Percentiles rank a stretch among this genome's conserved stretches.
Evolutionary conservation across 2,888 invertebrate genomes (phyloP).

Genomic region (Drosophila siamana): DNA sequence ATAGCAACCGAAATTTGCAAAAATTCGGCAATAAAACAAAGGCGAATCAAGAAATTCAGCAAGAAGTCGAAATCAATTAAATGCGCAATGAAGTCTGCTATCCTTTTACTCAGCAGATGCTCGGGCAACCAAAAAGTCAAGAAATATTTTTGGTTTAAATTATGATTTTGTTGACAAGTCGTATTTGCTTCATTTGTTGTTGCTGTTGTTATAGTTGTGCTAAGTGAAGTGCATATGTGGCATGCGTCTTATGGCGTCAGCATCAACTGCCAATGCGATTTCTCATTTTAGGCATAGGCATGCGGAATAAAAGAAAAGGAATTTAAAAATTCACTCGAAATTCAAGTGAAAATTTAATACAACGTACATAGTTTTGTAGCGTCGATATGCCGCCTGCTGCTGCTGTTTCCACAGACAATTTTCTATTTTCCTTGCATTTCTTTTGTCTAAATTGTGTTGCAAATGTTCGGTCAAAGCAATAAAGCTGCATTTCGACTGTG

Average conservation of each 20-base stretch:
- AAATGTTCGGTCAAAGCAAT: constrained; percentile 54
- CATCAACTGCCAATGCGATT: constrained; percentile 64
- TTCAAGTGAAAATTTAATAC: constrained; percentile 32
- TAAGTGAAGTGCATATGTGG: constrained; percentile 27
- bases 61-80: constrained; percentile 59
- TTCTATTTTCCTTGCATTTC: constrained; percentile 20
- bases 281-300: background rate
- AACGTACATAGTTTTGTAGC: constrained; percentile 8
- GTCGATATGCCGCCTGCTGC: constrained; percentile 1
- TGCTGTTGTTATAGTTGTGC: background rate
- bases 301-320: constrained; percentile 41
- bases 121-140: constrained; percentile 46
- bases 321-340: constrained; percentile 6
- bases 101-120: background rate
- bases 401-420: constrained; percentile 22
- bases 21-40: constrained; percentile 10
- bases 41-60: background rate
- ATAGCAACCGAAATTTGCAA: constrained; percentile 10
- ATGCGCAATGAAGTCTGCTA: constrained; percentile 34
- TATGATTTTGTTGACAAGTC: constrained; percentile 22
- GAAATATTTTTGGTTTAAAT: constrained; percentile 45
- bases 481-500: constrained; percentile 51
- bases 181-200: constrained; percentile 7
- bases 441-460: constrained; percentile 51
- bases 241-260: constrained; percentile 25